A percentile compares a stretch with the other conserved stretches of the same genome.
phyloP scores from a whole-genome alignment of 2,797 vertebrate genomes.

The Thripadectes ignobilis region DNA sequence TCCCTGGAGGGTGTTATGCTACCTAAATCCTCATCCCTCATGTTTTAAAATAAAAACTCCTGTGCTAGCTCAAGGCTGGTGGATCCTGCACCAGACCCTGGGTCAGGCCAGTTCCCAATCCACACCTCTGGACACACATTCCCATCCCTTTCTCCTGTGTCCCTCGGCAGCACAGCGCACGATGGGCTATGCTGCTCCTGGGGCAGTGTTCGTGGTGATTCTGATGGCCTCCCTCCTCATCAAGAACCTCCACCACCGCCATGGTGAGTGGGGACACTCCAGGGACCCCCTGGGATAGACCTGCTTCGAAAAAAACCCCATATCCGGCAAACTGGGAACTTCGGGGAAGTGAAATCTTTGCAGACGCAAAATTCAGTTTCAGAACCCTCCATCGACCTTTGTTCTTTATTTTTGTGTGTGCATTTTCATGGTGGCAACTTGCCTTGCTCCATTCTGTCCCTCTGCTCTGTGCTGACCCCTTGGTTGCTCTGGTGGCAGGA shows the following conservation, averaged over 20 bases:
- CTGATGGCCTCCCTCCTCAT: neutral
- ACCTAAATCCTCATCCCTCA: too few relatives aligned
- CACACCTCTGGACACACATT: fast-evolving
- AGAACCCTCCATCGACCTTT: fast-evolving
- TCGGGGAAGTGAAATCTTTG: neutral
- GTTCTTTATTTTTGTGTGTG: too few relatives aligned
- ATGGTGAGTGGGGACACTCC: neutral
- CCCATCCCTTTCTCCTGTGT: fast-evolving
- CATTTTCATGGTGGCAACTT: fast-evolving
- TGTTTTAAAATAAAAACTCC: neutral
- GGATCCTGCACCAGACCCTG: neutral
- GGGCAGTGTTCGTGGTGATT: neutral
- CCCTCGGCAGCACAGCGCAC: neutral
- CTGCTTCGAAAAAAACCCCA: neutral
- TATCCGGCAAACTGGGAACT: fast-evolving
- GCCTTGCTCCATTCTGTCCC: neutral
- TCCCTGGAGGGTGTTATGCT: fast-evolving
- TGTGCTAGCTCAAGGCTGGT: neutral
- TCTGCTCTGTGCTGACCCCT: fast-evolving
- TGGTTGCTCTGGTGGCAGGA: neutral
- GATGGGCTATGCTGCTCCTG: constrained; percentile 10
- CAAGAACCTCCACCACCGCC: neutral
- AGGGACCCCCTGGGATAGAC: neutral
- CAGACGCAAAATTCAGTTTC: neutral
- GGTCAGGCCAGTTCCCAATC: neutral